Evolutionary conservation across 37 sponge, comb jelly and placozoan genomes (phyloP).

Genomic region (Mnemiopsis leidyi): DNA sequence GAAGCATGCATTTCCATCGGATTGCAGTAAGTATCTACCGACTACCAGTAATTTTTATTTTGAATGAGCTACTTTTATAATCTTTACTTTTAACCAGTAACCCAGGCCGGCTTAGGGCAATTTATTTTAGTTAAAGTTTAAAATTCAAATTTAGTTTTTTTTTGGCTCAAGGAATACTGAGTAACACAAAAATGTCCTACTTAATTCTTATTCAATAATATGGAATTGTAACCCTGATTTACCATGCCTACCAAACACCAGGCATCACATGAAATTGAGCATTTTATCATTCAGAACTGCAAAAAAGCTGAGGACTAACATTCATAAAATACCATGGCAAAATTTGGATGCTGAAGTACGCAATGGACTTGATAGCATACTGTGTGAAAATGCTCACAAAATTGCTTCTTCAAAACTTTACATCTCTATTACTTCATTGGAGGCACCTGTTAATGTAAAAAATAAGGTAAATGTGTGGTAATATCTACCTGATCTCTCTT

Average conservation of each 20-base stretch:
- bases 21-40: conserved; percentile 1
- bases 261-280: not conserved
- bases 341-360: conserved; percentile 17
- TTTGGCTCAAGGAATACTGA: too few relatives aligned
- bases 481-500: too few relatives aligned
- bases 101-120: too few relatives aligned
- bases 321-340: conserved; percentile 58
- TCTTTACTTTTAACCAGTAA: too few relatives aligned
- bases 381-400: not conserved
- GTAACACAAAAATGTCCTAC: too few relatives aligned
- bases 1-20: conserved; percentile 13
- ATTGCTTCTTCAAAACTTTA: not conserved
- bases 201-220: too few relatives aligned
- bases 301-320: not conserved
- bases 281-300: not conserved
- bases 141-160: too few relatives aligned
- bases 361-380: not conserved
- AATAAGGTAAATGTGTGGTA: conserved; percentile 50
- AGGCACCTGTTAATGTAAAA: not conserved
- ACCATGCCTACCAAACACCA: not conserved
- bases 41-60: too few relatives aligned
- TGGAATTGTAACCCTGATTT: too few relatives aligned
- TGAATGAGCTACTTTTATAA: too few relatives aligned
- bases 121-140: too few relatives aligned
- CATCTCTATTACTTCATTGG: conserved; percentile 6